Conservation (phyloP, 2,888 invertebrate genomes). For the Parnassius orleans region DNA sequence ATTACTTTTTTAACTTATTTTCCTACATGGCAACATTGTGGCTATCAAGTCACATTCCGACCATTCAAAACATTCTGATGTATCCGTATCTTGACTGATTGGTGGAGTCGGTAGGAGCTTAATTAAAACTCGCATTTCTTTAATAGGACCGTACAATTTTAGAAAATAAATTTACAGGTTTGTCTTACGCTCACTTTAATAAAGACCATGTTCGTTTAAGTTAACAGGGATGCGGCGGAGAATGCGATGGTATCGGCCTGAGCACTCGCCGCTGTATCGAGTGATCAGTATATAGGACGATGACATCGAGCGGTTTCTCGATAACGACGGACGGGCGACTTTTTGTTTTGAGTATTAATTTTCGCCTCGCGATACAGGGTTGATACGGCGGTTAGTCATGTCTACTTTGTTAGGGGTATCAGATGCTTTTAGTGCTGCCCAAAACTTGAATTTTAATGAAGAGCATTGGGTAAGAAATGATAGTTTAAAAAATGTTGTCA, state of each 20-base stretch:
- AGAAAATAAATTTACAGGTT: conserved; percentile 10
- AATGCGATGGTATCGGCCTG: conserved; percentile 44
- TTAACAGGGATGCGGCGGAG: conserved; percentile 14
- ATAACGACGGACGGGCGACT: conserved; percentile 52
- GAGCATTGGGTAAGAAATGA: not conserved
- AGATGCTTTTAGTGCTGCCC: conserved; percentile 14
- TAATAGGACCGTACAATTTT: conserved; percentile 25
- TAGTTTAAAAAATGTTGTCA: not conserved
- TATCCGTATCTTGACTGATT: conserved; percentile 43
- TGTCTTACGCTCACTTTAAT: conserved; percentile 11
- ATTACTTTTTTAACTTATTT: conserved; percentile 17
- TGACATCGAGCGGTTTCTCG: conserved; percentile 70
- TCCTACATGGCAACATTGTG: conserved; percentile 29
- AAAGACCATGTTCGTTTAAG: conserved; percentile 18
- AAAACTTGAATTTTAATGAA: conserved; percentile 8
- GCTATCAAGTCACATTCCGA: conserved; percentile 26
- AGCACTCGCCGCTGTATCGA: conserved; percentile 49
- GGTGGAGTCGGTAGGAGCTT: conserved; percentile 34
- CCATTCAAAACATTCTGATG: conserved; percentile 35
- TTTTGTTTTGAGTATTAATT: conserved; percentile 66
- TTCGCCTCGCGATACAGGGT: conserved; percentile 60
- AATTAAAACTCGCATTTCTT: conserved; percentile 43
- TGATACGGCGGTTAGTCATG: conserved; percentile 41
- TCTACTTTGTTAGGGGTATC: conserved; percentile 26
- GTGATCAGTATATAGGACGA: conserved; percentile 63